Conservation (phyloP, 2,113 vertebrate genomes). For the Scolopax mira region DNA sequence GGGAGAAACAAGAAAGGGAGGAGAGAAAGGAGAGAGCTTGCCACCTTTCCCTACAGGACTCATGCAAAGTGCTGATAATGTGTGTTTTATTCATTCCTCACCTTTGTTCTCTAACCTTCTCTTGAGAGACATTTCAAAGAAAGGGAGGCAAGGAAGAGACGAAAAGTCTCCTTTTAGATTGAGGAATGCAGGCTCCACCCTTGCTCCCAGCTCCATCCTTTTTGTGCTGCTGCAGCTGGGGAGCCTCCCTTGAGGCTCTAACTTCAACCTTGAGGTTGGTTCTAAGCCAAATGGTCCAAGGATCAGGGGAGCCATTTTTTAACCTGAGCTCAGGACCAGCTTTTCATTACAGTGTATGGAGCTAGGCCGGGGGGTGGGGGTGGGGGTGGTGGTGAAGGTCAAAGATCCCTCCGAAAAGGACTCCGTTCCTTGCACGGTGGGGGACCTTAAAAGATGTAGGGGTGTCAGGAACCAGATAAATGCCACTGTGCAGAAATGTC, state of each 20-base stretch:
- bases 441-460: neutral
- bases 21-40: neutral
- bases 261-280: slow-evolving; percentile 42
- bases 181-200: slow-evolving; percentile 66
- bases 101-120: slow-evolving; percentile 66
- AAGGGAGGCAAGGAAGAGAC: slow-evolving; percentile 56
- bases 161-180: slow-evolving; percentile 63
- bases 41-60: slow-evolving; percentile 50
- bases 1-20: slow-evolving; percentile 3
- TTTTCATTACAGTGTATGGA: neutral
- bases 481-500: neutral
- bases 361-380: too few relatives aligned
- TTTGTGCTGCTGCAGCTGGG: slow-evolving; percentile 60
- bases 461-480: neutral
- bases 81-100: slow-evolving; percentile 44
- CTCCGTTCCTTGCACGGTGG: neutral
- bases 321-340: neutral
- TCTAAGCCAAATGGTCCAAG: slow-evolving; percentile 55
- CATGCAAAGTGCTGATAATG: slow-evolving; percentile 53
- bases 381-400: accelerated
- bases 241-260: slow-evolving; percentile 60
- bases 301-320: slow-evolving; percentile 51
- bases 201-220: slow-evolving; percentile 63
- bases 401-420: neutral
- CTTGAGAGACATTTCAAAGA: slow-evolving; percentile 66